Evolutionary conservation across 2,797 vertebrate genomes (phyloP), one percentile per base, ranked within the genome.

Genomic region (Sebastolobus altivelis): DNA sequence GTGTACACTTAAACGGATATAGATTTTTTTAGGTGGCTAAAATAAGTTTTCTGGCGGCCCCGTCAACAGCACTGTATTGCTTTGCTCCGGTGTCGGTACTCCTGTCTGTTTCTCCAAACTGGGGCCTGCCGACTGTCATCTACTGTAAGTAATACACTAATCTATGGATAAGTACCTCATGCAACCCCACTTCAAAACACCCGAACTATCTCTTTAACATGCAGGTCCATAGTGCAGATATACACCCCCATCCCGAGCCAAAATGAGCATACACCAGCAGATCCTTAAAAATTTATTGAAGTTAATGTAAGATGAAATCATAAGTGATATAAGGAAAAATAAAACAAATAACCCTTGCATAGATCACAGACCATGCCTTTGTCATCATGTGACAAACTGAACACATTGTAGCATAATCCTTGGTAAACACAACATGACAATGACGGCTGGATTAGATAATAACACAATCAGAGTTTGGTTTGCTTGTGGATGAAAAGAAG

Each of bases 231-330:
- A 7, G 27, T 68, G 74, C 61, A 81, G 66, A 73, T 54, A 52
- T 63, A 68, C 33, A 68, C 18, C 77, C 85, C 66, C 63, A 29
- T 35, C 81, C 85, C 40, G 1, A 69, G 46, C 69, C 79, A 22
- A 92, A 94, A 94, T 80, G 84, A 94, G 66, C 62, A 78, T 79
- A 94, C 91, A 93, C 88, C 80, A 89, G 85, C 84, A 87, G 93
- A 95, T 96, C 93, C 95, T 96, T 96, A 96, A 93, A 96, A 96
- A 96, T 96, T 95, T 95, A 96, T 96, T 96, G 92, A 94, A 93
- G 93, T 91, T 92, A 90, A 95, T 96, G 95, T 94, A 90, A 93
- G 94, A 92, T 91, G 82, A 96, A 96, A 91, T 95, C 86, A 95
- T 90, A 94, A 83, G 89, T 94, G 94, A 95, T 88, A 93, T 84